These are phyloP conservation scores for Hylomyscus alleni DNA, from an alignment of 2,797 vertebrate genomes.

Conservation along the genomic window DNA sequence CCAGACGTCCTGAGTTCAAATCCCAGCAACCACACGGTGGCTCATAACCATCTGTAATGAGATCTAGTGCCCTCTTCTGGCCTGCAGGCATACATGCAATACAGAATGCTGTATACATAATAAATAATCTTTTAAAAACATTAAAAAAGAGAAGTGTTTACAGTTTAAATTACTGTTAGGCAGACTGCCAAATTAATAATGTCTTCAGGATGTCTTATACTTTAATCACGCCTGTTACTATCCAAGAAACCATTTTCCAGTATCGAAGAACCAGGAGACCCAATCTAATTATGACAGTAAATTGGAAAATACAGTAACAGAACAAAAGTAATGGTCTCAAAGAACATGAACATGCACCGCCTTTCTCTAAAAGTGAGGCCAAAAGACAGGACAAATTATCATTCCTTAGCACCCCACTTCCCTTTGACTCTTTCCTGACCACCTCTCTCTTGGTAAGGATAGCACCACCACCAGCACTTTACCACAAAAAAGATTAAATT, in stretches of 20 bases:
- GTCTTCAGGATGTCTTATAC: not conserved
- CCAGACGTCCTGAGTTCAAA: not conserved
- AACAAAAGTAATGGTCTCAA: conserved; percentile 4
- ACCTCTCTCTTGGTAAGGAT: not conserved
- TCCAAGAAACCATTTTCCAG: not conserved
- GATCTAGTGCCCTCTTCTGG: too few relatives aligned
- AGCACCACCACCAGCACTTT: not conserved
- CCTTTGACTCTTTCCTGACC: conserved; percentile 8
- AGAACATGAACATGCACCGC: not conserved
- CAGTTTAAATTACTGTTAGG: not conserved
- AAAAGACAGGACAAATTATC: conserved; percentile 23
- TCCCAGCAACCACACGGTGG: too few relatives aligned
- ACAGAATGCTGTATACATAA: too few relatives aligned
- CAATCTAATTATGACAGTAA: conserved; percentile 23
- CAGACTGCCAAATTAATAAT: not conserved
- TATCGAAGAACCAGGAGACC: conserved; percentile 9
- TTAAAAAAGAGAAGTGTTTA: not conserved
- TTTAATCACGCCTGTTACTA: not conserved
- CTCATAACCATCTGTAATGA: too few relatives aligned
- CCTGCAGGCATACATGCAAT: too few relatives aligned
- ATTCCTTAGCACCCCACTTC: not conserved
- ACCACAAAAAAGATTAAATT: not conserved
- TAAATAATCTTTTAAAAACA: too few relatives aligned
- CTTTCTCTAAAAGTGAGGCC: not conserved
- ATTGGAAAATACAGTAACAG: not conserved